These are phyloP conservation scores for Tridacna crocea DNA, from an alignment of 2,888 invertebrate genomes.

Conservation along the genomic window DNA sequence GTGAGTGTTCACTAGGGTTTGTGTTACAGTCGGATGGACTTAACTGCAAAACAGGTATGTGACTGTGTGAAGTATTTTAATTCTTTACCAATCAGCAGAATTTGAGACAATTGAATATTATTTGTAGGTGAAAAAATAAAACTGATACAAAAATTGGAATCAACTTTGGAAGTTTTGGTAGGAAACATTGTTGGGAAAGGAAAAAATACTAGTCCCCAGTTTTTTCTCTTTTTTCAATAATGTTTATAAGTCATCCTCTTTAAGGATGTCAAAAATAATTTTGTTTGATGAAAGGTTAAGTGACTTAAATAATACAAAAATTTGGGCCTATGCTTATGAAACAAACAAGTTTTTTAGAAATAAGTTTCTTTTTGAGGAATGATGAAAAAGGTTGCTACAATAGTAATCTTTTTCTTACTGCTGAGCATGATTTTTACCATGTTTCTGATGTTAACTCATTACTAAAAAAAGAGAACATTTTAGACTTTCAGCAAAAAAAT, in stretches of 20 bases:
- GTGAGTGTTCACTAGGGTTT: constrained; percentile 26
- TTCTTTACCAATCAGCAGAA: not conserved
- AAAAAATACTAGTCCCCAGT: not conserved
- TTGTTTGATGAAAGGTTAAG: too few species aligned
- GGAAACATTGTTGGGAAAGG: not conserved
- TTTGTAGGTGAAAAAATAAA: not conserved
- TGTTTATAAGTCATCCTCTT: not conserved
- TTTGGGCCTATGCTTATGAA: too few species aligned
- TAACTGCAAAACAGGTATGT: constrained; percentile 19
- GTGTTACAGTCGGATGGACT: not conserved
- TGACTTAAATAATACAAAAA: too few species aligned
- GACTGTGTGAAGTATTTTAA: not conserved
- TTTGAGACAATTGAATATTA: not conserved
- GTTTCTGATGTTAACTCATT: too few species aligned
- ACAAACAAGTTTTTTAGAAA: not conserved
- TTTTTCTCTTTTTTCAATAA: not conserved
- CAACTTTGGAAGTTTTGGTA: not conserved
- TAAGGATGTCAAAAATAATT: too few species aligned
- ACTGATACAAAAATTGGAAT: not conserved
- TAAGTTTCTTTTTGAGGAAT: not conserved
- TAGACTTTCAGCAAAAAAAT: too few species aligned
- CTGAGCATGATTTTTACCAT: too few species aligned
- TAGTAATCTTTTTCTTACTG: too few species aligned
- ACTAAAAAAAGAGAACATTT: too few species aligned
- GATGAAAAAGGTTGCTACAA: too few species aligned